Conservation (phyloP, 2,888 invertebrate species). For the Chrysolina americana region DNA sequence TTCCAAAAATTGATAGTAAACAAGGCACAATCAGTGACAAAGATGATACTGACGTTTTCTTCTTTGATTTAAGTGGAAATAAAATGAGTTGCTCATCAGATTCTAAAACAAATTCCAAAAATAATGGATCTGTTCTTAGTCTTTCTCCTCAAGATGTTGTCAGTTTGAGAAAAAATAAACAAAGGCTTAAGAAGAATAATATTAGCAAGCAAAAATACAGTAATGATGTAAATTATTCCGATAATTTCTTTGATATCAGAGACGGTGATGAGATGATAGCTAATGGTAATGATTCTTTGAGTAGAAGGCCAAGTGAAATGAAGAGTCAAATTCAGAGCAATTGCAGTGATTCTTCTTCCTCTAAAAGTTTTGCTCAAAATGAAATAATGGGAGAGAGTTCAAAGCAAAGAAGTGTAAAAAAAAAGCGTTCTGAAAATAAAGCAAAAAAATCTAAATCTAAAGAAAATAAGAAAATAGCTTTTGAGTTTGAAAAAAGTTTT, state of each 20-base stretch:
- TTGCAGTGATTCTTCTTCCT: neutral
- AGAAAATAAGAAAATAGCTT: neutral
- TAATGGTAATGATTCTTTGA: neutral
- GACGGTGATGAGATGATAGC: neutral
- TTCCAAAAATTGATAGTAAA: neutral
- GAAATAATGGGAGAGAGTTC: too few species aligned
- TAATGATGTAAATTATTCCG: neutral
- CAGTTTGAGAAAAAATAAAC: neutral
- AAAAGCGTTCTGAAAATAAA: neutral
- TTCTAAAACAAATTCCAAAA: neutral
- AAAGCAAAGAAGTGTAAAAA: neutral
- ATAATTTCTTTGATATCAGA: neutral
- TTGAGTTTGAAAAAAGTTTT: neutral
- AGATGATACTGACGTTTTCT: constrained; percentile 20
- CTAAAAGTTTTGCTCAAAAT: too few species aligned
- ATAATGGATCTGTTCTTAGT: neutral
- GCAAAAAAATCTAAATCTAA: neutral
- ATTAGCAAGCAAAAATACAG: neutral
- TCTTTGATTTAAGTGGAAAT: constrained; percentile 19
- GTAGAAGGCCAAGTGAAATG: neutral
- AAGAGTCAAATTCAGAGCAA: neutral
- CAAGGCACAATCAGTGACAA: neutral
- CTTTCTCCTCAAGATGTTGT: neutral
- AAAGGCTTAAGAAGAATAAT: neutral
- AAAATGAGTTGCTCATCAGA: neutral